Percentiles rank a stretch among this genome's conserved stretches.
Evolutionary conservation across 2,888 invertebrate genomes (phyloP).

Genomic region (Cephus runcator): DNA sequence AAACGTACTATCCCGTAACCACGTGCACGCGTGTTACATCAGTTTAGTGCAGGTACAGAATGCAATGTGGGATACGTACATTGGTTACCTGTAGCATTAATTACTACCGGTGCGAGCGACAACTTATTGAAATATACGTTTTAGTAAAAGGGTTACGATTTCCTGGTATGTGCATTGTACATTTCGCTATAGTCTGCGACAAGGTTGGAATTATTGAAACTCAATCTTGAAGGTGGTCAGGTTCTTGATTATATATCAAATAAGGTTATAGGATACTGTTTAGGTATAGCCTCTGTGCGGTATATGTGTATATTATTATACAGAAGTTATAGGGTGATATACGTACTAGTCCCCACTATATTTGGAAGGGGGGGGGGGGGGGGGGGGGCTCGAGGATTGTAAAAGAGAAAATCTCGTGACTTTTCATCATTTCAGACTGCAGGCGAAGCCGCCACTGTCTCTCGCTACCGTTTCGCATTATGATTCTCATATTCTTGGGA

Average conservation of each 20-base stretch:
- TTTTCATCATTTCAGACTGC: background rate
- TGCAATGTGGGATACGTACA: background rate
- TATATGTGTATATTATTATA: background rate
- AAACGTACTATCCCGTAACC: constrained; percentile 49
- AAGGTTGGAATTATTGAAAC: background rate
- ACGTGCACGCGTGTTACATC: constrained; percentile 9
- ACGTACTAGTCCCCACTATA: background rate
- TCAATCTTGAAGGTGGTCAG: too few species aligned
- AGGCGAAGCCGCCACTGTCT: background rate
- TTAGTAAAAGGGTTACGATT: background rate
- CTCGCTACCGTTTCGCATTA: background rate
- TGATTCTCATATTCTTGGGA: background rate
- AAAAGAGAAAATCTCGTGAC: background rate
- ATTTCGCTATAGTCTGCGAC: background rate
- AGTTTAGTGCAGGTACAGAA: background rate
- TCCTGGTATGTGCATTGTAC: too few species aligned
- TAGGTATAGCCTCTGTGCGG: too few species aligned
- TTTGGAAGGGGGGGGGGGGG: background rate
- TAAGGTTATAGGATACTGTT: too few species aligned
- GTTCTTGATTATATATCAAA: too few species aligned
- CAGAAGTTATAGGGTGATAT: background rate
- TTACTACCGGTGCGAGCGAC: background rate
- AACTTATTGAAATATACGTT: background rate
- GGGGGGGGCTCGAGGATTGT: background rate
- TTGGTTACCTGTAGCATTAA: background rate